Percentiles rank a stretch among this genome's conserved stretches.
phyloP scores from a whole-genome alignment of 2,113 vertebrate species.

The Sebastes fasciatus region DNA sequence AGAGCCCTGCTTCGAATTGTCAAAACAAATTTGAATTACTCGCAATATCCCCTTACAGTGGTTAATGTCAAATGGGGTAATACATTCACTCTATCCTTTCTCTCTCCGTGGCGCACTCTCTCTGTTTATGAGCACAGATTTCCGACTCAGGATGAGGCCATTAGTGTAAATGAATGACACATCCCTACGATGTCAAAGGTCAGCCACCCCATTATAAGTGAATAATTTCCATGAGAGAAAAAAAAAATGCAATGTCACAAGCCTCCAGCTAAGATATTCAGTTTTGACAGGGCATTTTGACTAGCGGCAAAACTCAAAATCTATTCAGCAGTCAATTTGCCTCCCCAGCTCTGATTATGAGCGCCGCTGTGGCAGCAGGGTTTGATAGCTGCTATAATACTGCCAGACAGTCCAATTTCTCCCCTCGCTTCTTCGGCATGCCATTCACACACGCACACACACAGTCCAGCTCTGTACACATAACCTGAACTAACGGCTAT shows the following conservation, averaged over 20 bases:
- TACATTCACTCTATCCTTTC: slow-evolving; percentile 26
- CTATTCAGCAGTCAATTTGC: slow-evolving; percentile 78
- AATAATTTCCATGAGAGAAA: slow-evolving; percentile 54
- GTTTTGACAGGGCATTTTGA: slow-evolving; percentile 67
- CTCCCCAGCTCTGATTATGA: slow-evolving; percentile 72
- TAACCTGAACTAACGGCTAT: slow-evolving; percentile 56
- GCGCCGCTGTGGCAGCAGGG: slow-evolving; percentile 56
- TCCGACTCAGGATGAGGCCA: slow-evolving; percentile 51
- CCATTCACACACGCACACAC: slow-evolving; percentile 26
- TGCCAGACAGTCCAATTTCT: slow-evolving; percentile 75
- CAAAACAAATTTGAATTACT: slow-evolving; percentile 66
- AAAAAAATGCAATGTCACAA: slow-evolving; percentile 45
- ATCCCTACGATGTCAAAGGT: slow-evolving; percentile 63
- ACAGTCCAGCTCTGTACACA: slow-evolving; percentile 56
- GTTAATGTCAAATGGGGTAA: slow-evolving; percentile 46
- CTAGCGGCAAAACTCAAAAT: slow-evolving; percentile 65
- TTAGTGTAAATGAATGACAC: slow-evolving; percentile 66
- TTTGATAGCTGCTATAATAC: slow-evolving; percentile 78
- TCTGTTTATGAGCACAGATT: slow-evolving; percentile 37
- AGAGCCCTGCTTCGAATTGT: slow-evolving; percentile 40
- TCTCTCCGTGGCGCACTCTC: neutral
- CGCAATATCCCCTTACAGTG: slow-evolving; percentile 36
- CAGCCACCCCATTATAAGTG: slow-evolving; percentile 59
- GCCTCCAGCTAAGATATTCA: slow-evolving; percentile 55
- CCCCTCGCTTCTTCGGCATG: slow-evolving; percentile 40